Conservation (phyloP, 2,113 vertebrate genomes). For the Bubo blakistoni region DNA sequence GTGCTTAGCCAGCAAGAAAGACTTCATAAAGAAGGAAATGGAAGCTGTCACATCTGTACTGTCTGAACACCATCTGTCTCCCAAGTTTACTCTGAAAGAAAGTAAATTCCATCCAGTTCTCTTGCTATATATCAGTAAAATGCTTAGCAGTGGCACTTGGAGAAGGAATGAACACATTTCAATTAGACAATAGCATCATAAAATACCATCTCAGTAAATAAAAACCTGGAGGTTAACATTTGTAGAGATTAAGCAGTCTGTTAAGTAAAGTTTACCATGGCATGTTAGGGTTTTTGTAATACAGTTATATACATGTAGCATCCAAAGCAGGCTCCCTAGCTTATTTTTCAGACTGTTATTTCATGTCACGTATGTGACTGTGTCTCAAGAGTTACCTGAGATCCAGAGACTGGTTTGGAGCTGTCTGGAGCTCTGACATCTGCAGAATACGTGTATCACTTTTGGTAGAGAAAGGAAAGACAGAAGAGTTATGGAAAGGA, state of each 20-base stretch:
- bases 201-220: conserved; percentile 38
- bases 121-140: conserved; percentile 40
- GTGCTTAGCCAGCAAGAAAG: conserved; percentile 37
- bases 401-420: background rate
- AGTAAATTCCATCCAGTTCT: conserved; percentile 46
- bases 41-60: conserved; percentile 62
- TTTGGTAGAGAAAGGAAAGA: background rate
- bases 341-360: background rate
- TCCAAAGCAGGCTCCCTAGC: background rate
- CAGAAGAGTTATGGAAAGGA: background rate
- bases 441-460: background rate
- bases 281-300: background rate
- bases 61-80: conserved; percentile 66
- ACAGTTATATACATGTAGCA: background rate
- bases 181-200: conserved; percentile 56
- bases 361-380: background rate
- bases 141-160: conserved; percentile 41
- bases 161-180: conserved; percentile 56
- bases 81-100: conserved; percentile 36
- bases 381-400: background rate
- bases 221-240: conserved; percentile 52
- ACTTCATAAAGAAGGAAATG: conserved; percentile 44
- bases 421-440: background rate
- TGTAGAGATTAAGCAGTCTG: conserved; percentile 56
- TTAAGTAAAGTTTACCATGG: conserved; percentile 62